Base-by-base conservation (phyloP, 2,888 invertebrate species). In the Cosmopolites sordidus region DNA sequence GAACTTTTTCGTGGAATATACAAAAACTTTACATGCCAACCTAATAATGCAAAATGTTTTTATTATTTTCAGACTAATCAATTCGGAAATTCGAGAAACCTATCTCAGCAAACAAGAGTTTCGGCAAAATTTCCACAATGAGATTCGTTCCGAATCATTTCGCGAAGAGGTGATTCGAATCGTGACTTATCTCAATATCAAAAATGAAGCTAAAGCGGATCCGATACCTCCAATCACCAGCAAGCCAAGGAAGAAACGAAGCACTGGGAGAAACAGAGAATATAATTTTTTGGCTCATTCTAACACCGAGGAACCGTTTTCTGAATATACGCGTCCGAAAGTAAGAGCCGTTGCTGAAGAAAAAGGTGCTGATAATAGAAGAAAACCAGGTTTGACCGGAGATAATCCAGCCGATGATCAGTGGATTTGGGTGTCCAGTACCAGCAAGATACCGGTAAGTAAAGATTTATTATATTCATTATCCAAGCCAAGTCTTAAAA, bases 381-480 rank as follows among this genome's bases (percentile, higher is more conserved):
- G 55, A 38, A 77, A 77, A 54, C 81, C 80, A 0, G 84, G 83
- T 0, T 76, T 78, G 3, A 83, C 83, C 61, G 83, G 84, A 0
- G 81, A 83, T 0, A 83, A 84, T 0, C 83, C 85, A 1, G 87
- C 84, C 0, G 87, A 84, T 1, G 87, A 88, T 62, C 84, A 86
- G 16, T 90, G 89, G 89, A 85, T 92, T 60, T 92, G 91, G 87
- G 73, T 92, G 60, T 90, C 91, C 49, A 87, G 89, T 58, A 89
- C 90, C 66, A 90, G 91, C 29, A 82, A 91, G 62, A 89, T 92
- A 62, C 89, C 92, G 67, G 90, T 90, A 73, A 79, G 80, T 75
- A 37, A 16, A 14, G 6, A 5, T 22, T 22, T 22, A 22, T 22
- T 22, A 22, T 22, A n/a, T n/a, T n/a, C n/a, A n/a, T n/a, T n/a